Percentiles rank a stretch among this genome's conserved stretches.
These are phyloP conservation scores for Circaetus gallicus DNA, from an alignment of 2,113 vertebrate species.

Conservation along the genomic window DNA sequence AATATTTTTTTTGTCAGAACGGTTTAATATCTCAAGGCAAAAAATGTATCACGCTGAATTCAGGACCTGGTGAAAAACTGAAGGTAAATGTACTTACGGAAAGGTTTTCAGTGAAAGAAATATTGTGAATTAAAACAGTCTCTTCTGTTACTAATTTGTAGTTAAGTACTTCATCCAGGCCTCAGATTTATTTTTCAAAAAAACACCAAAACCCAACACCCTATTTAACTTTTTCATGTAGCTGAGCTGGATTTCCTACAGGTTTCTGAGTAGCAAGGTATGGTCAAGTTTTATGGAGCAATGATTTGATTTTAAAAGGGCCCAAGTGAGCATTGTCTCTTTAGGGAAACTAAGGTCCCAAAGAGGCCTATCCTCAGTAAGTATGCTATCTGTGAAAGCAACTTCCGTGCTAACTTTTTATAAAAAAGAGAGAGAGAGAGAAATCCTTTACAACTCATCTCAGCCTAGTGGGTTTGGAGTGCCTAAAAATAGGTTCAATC, in stretches of 20 bases:
- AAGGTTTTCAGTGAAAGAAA: constrained; percentile 19
- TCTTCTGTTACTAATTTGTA: constrained; percentile 35
- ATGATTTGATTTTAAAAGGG: not conserved
- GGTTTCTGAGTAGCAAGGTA: not conserved
- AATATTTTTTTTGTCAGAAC: not conserved
- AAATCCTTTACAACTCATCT: not conserved
- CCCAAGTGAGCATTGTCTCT: not conserved
- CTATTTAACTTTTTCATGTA: not conserved
- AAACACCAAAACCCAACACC: not conserved
- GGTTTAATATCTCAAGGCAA: not conserved
- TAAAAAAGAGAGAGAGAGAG: not conserved
- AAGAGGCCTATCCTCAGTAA: not conserved
- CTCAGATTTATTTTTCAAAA: not conserved
- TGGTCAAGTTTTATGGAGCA: not conserved
- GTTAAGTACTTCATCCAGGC: not conserved
- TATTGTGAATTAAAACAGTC: not conserved
- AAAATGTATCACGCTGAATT: constrained; percentile 12
- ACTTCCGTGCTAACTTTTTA: not conserved
- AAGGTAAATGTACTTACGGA: not conserved
- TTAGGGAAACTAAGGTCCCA: not conserved
- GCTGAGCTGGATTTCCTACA: constrained; percentile 24
- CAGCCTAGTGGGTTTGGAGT: not conserved
- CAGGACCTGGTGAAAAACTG: constrained; percentile 30
- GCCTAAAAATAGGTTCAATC: constrained; percentile 14
- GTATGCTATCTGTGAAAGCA: not conserved